phyloP scores from a whole-genome alignment of 2,113 vertebrate genomes.

The Sinocyclocheilus rhinocerous region DNA sequence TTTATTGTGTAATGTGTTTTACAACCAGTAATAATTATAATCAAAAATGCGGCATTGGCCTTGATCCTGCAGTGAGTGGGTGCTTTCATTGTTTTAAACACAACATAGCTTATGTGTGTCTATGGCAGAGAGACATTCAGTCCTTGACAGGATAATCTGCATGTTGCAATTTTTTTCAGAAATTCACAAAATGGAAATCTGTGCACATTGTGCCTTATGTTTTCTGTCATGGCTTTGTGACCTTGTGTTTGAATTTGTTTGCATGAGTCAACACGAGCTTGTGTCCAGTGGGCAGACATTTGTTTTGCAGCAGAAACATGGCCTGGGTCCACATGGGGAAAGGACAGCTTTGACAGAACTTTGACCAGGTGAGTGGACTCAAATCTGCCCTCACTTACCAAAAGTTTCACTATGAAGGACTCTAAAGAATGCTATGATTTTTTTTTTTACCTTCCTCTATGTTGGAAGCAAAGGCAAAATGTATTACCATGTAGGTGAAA shows the following conservation, averaged over 20 bases:
- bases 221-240: slow-evolving; percentile 34
- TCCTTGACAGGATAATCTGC: not conserved
- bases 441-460: too few relatives aligned
- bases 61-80: not conserved
- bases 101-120: not conserved
- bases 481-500: not conserved
- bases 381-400: not conserved
- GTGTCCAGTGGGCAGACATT: slow-evolving; percentile 27
- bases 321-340: not conserved
- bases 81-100: not conserved
- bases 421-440: not conserved
- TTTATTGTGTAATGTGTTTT: slow-evolving; percentile 14
- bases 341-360: slow-evolving; percentile 25
- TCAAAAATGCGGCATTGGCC: slow-evolving; percentile 1
- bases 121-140: slow-evolving; percentile 9
- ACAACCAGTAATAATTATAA: slow-evolving; percentile 5
- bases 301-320: slow-evolving; percentile 21
- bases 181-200: not conserved
- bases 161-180: not conserved
- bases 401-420: not conserved
- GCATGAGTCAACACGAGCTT: slow-evolving; percentile 24
- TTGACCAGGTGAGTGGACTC: not conserved
- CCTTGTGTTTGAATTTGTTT: slow-evolving; percentile 30
- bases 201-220: slow-evolving; percentile 1
- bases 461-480: not conserved